Percentiles rank a stretch among this genome's conserved stretches.
These are phyloP conservation scores for Perithous albicinctus DNA, from an alignment of 2,888 invertebrate species.

Conservation along the genomic window DNA sequence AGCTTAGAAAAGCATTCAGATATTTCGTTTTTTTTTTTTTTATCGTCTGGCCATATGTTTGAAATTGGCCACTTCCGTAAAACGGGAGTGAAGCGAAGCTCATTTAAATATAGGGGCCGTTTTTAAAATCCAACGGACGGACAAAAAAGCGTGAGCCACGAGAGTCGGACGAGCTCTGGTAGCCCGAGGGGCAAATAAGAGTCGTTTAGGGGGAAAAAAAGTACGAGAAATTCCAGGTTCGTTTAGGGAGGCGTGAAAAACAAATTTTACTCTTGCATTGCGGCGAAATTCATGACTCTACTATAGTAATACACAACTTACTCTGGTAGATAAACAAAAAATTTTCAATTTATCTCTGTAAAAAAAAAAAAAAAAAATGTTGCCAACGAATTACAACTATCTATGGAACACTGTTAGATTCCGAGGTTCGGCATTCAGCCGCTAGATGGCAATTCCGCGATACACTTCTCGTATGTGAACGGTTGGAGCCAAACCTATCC, in stretches of 20 bases:
- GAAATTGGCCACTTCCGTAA: slow-evolving; percentile 77
- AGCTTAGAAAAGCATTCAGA: slow-evolving; percentile 19
- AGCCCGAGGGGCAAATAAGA: slow-evolving; percentile 27
- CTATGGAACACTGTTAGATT: too few relatives aligned
- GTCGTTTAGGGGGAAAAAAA: slow-evolving; percentile 4
- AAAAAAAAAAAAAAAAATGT: too few relatives aligned
- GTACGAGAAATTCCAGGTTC: neutral
- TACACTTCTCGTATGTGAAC: too few relatives aligned
- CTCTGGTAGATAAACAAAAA: too few relatives aligned
- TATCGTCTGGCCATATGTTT: slow-evolving; percentile 75
- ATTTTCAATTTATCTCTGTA: too few relatives aligned
- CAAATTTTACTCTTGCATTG: neutral
- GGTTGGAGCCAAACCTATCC: too few relatives aligned
- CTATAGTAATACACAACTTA: too few relatives aligned
- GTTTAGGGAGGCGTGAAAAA: neutral
- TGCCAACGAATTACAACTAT: too few relatives aligned
- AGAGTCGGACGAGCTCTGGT: slow-evolving; percentile 48
- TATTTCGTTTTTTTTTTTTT: slow-evolving; percentile 50
- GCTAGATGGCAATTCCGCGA: too few relatives aligned
- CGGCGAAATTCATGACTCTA: too few relatives aligned
- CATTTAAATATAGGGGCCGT: slow-evolving; percentile 70
- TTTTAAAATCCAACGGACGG: slow-evolving; percentile 53
- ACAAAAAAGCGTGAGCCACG: slow-evolving; percentile 37
- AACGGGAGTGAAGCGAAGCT: slow-evolving; percentile 68
- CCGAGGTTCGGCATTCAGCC: too few relatives aligned